Conservation (phyloP, 1,140 invertebrate species). For the Heliconius congener region DNA sequence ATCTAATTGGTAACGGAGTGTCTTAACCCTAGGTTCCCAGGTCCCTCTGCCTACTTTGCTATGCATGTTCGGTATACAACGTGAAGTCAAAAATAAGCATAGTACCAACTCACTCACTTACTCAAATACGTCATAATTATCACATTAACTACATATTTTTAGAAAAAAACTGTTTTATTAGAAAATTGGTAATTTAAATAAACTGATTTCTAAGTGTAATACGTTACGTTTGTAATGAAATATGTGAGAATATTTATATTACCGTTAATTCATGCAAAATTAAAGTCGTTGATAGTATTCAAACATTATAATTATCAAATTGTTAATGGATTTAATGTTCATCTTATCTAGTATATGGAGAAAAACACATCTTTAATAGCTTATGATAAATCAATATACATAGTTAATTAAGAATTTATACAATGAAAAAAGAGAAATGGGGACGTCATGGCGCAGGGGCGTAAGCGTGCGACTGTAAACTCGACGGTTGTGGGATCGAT, state of each 20-base stretch:
- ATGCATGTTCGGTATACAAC: too few relatives aligned
- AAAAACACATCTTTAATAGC: background rate
- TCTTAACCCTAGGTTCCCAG: too few relatives aligned
- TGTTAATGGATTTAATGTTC: background rate
- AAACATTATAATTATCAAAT: background rate
- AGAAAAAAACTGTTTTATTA: background rate
- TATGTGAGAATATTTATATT: too few relatives aligned
- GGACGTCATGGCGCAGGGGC: too few relatives aligned
- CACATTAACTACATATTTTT: background rate
- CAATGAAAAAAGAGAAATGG: background rate
- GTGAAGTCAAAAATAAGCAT: background rate
- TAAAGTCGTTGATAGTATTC: background rate
- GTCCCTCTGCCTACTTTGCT: too few relatives aligned
- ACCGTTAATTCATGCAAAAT: too few relatives aligned
- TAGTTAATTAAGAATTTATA: too few relatives aligned
- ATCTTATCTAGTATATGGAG: background rate
- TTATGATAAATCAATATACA: background rate
- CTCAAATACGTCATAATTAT: background rate
- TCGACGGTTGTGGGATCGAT: too few relatives aligned
- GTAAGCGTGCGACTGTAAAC: too few relatives aligned
- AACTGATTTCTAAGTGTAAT: background rate
- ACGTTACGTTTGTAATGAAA: background rate
- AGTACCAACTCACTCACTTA: background rate
- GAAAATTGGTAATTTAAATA: background rate
- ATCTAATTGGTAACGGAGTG: too few relatives aligned